These are phyloP conservation scores for Apotomis betuletana DNA, from an alignment of 2,888 invertebrate species.

Conservation along the genomic window DNA sequence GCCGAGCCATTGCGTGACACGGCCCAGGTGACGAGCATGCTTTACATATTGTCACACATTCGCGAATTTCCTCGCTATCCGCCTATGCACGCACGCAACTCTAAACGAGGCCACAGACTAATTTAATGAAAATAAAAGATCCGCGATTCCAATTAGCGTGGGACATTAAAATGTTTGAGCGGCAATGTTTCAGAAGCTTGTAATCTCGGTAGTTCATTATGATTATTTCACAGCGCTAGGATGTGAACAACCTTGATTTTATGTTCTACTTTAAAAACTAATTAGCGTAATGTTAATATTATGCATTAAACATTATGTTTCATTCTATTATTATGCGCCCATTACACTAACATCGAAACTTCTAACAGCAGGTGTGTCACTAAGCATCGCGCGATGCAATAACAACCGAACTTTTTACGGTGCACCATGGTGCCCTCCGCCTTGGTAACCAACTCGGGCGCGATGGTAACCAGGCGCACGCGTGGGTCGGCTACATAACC, in stretches of 20 bases:
- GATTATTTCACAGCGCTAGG: conserved; percentile 27
- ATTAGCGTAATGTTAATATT: conserved; percentile 29
- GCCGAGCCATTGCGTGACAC: conserved; percentile 59
- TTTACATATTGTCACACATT: conserved; percentile 61
- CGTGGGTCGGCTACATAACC: no score
- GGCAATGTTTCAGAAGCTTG: conserved; percentile 15
- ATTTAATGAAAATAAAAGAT: conserved; percentile 41
- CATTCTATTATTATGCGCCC: background rate
- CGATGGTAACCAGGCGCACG: no score
- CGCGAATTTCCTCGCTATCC: conserved; percentile 62
- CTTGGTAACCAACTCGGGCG: no score
- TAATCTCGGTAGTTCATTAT: conserved; percentile 32
- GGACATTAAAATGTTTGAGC: conserved; percentile 24
- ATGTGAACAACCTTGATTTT: conserved; percentile 28
- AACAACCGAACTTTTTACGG: no score
- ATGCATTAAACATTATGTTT: conserved; percentile 25
- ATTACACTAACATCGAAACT: background rate
- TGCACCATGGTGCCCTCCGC: no score
- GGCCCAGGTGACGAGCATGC: conserved; percentile 50
- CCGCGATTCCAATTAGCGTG: conserved; percentile 28
- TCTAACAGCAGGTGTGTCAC: background rate
- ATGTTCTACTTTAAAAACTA: conserved; percentile 19
- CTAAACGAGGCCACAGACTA: conserved; percentile 42
- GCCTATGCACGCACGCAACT: conserved; percentile 54
- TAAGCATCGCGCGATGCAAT: no score